Base-by-base conservation (phyloP, 2,888 invertebrate species). In the Lasioglossum pauxillum region DNA sequence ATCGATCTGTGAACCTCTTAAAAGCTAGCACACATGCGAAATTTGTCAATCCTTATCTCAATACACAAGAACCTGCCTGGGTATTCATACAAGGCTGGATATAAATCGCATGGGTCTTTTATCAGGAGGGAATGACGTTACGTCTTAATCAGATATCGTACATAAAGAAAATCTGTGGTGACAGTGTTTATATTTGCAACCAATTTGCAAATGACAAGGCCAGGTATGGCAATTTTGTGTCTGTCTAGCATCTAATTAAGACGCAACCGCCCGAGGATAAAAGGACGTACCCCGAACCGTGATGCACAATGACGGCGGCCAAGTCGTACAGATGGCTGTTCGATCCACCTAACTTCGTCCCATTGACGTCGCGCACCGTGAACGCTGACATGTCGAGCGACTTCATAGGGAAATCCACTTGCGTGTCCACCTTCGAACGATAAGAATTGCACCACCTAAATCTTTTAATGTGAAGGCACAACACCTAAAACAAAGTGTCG, bases 391-490 rank as follows among this genome's bases (percentile, higher is more conserved):
- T 97, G 95, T 98, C 98, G 92, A 98, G 96, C 78, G 97, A 96
- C 77, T 96, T 96, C 92, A 98, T 96, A 41, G 98, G 98, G 95
- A 98, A 98, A 92, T 97, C 96, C 88, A 98, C 97, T 94, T 96
- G 96, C 82, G 97, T 97, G 95, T 98, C 98, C 93, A 98, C 96
- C 95, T 98, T 98, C 88, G 97, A 96, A 96, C 98, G 96, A 94
- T 97, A 97, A 93, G 97, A 97, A 94, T 97, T 97, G 93, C 97
- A 97, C 98, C 98, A 98, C 90, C 98, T 96, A 95, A 98, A 98
- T 91, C 98, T 96, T 95, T 98, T 98, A 91, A 98, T 96, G 95
- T 98, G 98, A 92, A 98, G 95, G 95, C 98, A 98, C 89, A 98
- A 95, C 49, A 98, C 96, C 97, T 97, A 93, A 41, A 95, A 91